A percentile compares a stretch with the other conserved stretches of the same genome.
These are phyloP conservation scores for Toxotes jaculatrix DNA, from an alignment of 2,113 vertebrate genomes.

Conservation along the genomic window DNA sequence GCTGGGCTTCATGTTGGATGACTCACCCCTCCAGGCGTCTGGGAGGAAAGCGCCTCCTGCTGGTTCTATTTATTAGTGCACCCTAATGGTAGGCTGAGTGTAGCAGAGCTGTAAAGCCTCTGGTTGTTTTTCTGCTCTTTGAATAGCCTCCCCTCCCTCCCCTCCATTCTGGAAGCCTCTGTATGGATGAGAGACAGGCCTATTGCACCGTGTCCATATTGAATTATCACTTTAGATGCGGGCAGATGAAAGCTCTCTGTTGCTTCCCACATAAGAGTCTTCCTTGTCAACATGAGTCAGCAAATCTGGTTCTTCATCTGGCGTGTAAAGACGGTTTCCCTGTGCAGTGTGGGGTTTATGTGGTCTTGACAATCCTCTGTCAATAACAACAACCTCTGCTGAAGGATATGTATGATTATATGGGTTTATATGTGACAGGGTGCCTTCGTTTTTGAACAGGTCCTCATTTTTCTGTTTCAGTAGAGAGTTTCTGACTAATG, in stretches of 20 bases:
- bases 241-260: background rate
- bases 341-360: background rate
- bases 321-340: background rate
- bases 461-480: background rate
- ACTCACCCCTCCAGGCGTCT: constrained; percentile 68
- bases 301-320: constrained; percentile 16
- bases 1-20: constrained; percentile 64
- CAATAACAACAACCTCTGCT: constrained; percentile 1
- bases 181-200: constrained; percentile 16
- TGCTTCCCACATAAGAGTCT: background rate
- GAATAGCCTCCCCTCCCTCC: constrained; percentile 16
- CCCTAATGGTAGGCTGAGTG: background rate
- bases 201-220: constrained; percentile 12
- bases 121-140: constrained; percentile 55
- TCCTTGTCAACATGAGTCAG: constrained; percentile 59
- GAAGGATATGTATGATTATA: background rate
- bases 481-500: background rate
- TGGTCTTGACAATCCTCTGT: constrained; percentile 8
- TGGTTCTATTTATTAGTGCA: constrained; percentile 54
- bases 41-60: constrained; percentile 56
- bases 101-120: constrained; percentile 25
- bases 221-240: background rate
- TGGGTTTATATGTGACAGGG: too few relatives aligned
- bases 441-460: background rate
- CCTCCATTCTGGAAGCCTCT: constrained; percentile 27